These are phyloP conservation scores for Stomorhina lunata DNA, from an alignment of 2,888 invertebrate species.

Conservation along the genomic window DNA sequence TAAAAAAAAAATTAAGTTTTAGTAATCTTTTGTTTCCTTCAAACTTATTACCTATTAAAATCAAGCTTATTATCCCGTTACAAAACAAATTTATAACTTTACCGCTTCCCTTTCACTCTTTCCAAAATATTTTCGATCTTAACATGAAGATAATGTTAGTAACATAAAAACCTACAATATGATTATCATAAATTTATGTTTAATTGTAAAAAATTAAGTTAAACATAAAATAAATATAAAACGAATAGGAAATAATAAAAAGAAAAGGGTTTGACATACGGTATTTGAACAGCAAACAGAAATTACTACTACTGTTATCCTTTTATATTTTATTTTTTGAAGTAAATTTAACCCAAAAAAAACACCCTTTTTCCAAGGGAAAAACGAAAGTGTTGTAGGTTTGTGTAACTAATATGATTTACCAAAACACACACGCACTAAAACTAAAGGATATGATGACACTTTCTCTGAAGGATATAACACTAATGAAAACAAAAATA, in stretches of 20 bases:
- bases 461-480: slow-evolving; percentile 55
- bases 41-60: too few relatives aligned
- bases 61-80: too few relatives aligned
- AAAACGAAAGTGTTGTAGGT: slow-evolving; percentile 54
- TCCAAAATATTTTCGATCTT: slow-evolving; percentile 7
- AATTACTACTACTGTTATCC: not conserved
- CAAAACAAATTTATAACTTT: too few relatives aligned
- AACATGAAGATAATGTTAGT: slow-evolving; percentile 48
- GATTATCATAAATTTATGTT: slow-evolving; percentile 60
- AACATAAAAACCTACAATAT: slow-evolving; percentile 44
- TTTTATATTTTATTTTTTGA: slow-evolving; percentile 29
- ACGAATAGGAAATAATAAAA: slow-evolving; percentile 4
- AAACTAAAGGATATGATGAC: slow-evolving; percentile 52
- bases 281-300: slow-evolving; percentile 47
- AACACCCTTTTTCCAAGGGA: slow-evolving; percentile 36
- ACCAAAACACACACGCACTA: slow-evolving; percentile 2
- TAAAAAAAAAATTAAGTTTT: too few relatives aligned
- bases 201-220: slow-evolving; percentile 50
- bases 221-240: slow-evolving; percentile 26
- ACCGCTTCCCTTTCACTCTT: too few relatives aligned
- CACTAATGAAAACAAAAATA: not conserved
- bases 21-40: too few relatives aligned
- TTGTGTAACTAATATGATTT: slow-evolving; percentile 60
- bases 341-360: slow-evolving; percentile 55
- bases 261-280: slow-evolving; percentile 62